Evolutionary conservation across 2,113 vertebrate species (phyloP).

Genomic region (Zosterops borbonicus): DNA sequence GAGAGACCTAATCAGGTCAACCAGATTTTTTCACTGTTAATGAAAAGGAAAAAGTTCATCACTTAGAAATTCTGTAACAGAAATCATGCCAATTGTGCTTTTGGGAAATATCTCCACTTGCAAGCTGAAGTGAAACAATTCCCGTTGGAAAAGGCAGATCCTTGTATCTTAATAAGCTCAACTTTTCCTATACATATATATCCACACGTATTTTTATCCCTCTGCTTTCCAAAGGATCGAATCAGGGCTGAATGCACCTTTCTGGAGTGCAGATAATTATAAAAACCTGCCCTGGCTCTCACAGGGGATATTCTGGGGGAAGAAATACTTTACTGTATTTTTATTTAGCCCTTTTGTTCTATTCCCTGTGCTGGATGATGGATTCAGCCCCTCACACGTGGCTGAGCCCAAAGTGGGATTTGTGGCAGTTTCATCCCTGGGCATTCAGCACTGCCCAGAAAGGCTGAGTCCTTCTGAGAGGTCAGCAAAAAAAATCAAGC

Average conservation of each 20-base stretch:
- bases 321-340: not conserved
- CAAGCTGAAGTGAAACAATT: not conserved
- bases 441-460: not conserved
- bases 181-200: not conserved
- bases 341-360: not conserved
- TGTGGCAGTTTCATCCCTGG: not conserved
- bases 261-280: not conserved
- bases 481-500: not conserved
- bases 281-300: not conserved
- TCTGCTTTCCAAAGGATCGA: not conserved
- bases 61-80: conserved; percentile 8
- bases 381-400: not conserved
- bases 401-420: not conserved
- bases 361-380: not conserved
- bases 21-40: not conserved
- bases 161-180: conserved; percentile 24
- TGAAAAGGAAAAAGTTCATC: not conserved
- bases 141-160: not conserved
- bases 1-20: conserved; percentile 20
- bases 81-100: conserved; percentile 12
- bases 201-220: not conserved
- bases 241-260: not conserved
- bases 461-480: not conserved
- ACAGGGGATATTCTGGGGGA: not conserved
- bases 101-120: conserved; percentile 40